phyloP scores from a whole-genome alignment of 2,113 vertebrate genomes.

The Cisticola juncidis region DNA sequence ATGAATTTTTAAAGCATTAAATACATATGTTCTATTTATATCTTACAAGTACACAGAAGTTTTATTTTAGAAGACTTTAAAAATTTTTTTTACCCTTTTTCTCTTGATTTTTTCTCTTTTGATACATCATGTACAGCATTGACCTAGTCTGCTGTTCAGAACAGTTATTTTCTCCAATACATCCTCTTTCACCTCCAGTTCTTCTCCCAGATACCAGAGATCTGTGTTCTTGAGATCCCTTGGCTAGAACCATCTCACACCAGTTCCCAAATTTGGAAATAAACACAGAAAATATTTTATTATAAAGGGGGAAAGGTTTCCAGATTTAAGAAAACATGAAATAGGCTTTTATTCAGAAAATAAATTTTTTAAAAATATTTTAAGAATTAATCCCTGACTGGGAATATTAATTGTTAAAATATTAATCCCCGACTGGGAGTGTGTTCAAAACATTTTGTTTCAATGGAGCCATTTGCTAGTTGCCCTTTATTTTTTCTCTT shows the following conservation, averaged over 20 bases:
- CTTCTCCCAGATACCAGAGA: not conserved
- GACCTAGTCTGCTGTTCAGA: not conserved
- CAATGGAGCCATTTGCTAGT: conserved; percentile 13
- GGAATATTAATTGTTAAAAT: too few relatives aligned
- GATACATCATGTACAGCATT: not conserved
- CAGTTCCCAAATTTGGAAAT: not conserved
- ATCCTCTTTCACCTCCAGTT: not conserved
- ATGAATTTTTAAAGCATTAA: conserved; percentile 21
- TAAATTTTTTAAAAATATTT: not conserved
- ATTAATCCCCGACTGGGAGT: conserved; percentile 10
- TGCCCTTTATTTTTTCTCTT: conserved; percentile 40
- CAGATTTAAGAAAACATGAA: not conserved
- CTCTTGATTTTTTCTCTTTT: conserved; percentile 3
- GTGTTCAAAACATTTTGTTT: conserved; percentile 23
- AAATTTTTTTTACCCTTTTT: not conserved
- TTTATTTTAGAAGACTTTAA: conserved; percentile 30
- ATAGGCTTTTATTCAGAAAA: conserved; percentile 2
- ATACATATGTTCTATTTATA: conserved; percentile 20
- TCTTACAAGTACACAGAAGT: conserved; percentile 29
- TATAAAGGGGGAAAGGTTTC: not conserved
- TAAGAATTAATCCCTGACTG: not conserved
- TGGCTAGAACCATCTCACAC: not conserved
- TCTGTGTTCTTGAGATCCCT: not conserved
- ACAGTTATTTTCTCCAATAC: not conserved
- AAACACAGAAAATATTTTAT: not conserved